Evolutionary conservation across 2,888 invertebrate species (phyloP).

Genomic region (Pseudococcus longispinus): DNA sequence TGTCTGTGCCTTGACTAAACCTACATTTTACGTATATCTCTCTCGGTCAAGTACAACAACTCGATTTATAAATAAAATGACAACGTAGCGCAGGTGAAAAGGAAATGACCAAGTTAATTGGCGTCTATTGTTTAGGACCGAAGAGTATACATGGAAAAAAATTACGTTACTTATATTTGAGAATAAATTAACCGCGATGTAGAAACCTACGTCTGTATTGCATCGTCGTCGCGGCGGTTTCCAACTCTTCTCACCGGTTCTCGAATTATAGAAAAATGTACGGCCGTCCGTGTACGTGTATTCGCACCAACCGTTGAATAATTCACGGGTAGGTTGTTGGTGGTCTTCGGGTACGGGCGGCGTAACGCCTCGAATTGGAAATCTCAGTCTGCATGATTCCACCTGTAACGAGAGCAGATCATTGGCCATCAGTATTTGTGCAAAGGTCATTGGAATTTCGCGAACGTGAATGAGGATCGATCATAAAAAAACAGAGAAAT

Average conservation of each 20-base stretch:
- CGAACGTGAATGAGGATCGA: no score
- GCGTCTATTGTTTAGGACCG: slow-evolving; percentile 19
- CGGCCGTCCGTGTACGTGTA: slow-evolving; percentile 60
- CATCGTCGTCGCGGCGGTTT: slow-evolving; percentile 60
- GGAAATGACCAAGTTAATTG: slow-evolving; percentile 1
- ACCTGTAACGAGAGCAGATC: slow-evolving; percentile 58
- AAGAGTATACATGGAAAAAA: neutral
- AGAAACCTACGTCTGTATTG: slow-evolving; percentile 58
- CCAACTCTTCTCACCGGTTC: slow-evolving; percentile 60
- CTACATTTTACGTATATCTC: neutral
- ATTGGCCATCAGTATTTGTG: neutral
- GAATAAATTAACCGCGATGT: slow-evolving; percentile 29
- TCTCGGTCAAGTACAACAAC: neutral
- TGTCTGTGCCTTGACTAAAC: neutral
- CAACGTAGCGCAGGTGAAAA: slow-evolving; percentile 35
- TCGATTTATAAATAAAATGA: neutral
- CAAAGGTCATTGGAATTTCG: neutral
- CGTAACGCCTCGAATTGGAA: slow-evolving; percentile 58
- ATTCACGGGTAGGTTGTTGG: slow-evolving; percentile 58
- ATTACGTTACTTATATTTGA: neutral
- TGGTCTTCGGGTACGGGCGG: slow-evolving; percentile 59
- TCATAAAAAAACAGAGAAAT: no score
- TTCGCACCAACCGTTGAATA: slow-evolving; percentile 60
- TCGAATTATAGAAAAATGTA: slow-evolving; percentile 60
- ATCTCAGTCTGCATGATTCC: slow-evolving; percentile 58